phyloP scores from a whole-genome alignment of 2,888 invertebrate species.

The Xylocampa areola region DNA sequence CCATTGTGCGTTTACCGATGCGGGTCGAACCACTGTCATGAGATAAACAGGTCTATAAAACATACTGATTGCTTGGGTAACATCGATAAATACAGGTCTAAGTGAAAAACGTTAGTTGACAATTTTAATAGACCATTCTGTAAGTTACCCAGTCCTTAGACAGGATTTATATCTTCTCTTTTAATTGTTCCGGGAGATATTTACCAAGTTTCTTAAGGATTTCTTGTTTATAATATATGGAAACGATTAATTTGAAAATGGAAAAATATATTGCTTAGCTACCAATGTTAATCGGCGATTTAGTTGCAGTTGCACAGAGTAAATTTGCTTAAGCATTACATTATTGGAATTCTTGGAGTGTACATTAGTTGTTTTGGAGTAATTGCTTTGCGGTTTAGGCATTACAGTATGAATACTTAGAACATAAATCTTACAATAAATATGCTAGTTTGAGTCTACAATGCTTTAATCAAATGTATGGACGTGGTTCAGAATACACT shows the following conservation, averaged over 20 bases:
- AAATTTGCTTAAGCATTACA: constrained; percentile 7
- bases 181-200: constrained; percentile 48
- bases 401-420: constrained; percentile 14
- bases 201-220: constrained; percentile 24
- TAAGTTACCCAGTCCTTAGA: constrained; percentile 41
- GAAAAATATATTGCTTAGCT: constrained; percentile 27
- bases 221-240: constrained; percentile 21
- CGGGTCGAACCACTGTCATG: constrained; percentile 57
- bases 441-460: constrained; percentile 34
- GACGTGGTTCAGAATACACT: constrained; percentile 39
- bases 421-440: constrained; percentile 42
- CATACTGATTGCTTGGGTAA: constrained; percentile 67
- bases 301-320: constrained; percentile 16
- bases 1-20: constrained; percentile 60
- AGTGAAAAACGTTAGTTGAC: constrained; percentile 67
- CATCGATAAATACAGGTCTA: constrained; percentile 69
- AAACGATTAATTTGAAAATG: constrained; percentile 24
- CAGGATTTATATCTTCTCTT: constrained; percentile 43
- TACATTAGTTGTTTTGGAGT: constrained; percentile 24
- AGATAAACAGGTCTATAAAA: constrained; percentile 69
- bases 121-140: constrained; percentile 55
- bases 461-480: constrained; percentile 39
- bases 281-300: constrained; percentile 16
- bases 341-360: constrained; percentile 24
- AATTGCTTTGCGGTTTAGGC: constrained; percentile 30